Evolutionary conservation across 2,888 invertebrate species (phyloP), one percentile per base, ranked within the genome.

Genomic region (Scaptomyza caliginosa): DNA sequence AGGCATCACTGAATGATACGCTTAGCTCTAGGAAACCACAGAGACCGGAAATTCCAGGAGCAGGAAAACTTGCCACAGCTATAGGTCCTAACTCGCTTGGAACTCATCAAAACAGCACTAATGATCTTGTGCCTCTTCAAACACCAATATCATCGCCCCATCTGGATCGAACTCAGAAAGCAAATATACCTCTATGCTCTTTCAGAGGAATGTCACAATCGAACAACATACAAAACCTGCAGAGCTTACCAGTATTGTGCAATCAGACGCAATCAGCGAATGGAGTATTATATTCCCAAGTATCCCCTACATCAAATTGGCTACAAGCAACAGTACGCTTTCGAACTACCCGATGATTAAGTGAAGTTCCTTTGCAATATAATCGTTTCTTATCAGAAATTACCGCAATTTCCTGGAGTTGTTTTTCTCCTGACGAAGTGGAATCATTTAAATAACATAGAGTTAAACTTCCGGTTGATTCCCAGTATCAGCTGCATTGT

Each of bases 401-500:
- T 46, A 19, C 21, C 5, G 45, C n/a, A 13, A 21, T 46, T 46
- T 19, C 30, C 19, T 24, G 13, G 13, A 23, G 7, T 5, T 23
- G 40, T 11, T 7, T 6, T 3, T 4, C 11, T 38, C 10, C 6
- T 42, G 32, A 4, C 6, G 21, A n/a, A 40, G 60, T 43, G 77
- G 69, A 78, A 68, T 71, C 73, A 80, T 71, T 71, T 78, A 60
- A 75, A 78, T 77, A 71, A 74, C 75, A 54, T 62, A 52, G 52
- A 71, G 56, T 56, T 64, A 2, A 24, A 72, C 79, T 63, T 82
- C 77, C 82, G 71, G 62, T 48, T 55, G 56, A 50, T 26, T 55
- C 46, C 11, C 34, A 24, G 58, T 26, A 58, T 69, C 60, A 63
- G 62, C 67, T 50, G 36, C 36, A 54, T 46, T 50, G 60, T 57